phyloP scores from a whole-genome alignment of 1,140 invertebrate genomes.

The Pogonomyrmex californicus region DNA sequence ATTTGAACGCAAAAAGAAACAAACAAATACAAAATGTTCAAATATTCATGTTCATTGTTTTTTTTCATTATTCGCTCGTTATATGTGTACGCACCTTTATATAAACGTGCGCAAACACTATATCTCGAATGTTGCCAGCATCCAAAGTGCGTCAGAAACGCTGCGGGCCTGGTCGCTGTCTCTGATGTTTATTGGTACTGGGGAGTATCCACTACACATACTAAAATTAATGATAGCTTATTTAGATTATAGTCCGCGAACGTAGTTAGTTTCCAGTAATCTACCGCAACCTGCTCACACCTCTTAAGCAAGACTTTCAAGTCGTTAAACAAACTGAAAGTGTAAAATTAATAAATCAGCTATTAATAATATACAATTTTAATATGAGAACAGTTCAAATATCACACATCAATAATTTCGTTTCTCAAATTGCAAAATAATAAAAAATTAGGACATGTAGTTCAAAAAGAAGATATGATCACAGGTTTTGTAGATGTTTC shows the following conservation, averaged over 20 bases:
- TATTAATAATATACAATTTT: background rate
- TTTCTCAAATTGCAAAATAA: background rate
- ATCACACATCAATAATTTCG: background rate
- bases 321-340: no score
- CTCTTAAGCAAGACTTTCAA: no score
- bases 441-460: constrained; percentile 3
- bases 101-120: constrained; percentile 7
- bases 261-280: constrained; percentile 35
- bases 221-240: constrained; percentile 62
- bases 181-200: constrained; percentile 62
- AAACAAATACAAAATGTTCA: no score
- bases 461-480: background rate
- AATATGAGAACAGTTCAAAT: background rate
- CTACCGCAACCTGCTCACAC: background rate
- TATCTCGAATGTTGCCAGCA: constrained; percentile 67
- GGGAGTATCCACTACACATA: constrained; percentile 48
- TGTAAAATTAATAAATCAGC: background rate
- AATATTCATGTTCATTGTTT: no score
- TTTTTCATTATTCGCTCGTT: no score
- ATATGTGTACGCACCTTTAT: constrained; percentile 30
- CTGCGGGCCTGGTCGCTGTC: constrained; percentile 42
- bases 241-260: constrained; percentile 44
- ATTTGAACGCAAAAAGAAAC: no score
- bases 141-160: constrained; percentile 57
- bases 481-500: background rate